phyloP scores from a whole-genome alignment of 2,113 vertebrate species.

The Dromaius novaehollandiae region DNA sequence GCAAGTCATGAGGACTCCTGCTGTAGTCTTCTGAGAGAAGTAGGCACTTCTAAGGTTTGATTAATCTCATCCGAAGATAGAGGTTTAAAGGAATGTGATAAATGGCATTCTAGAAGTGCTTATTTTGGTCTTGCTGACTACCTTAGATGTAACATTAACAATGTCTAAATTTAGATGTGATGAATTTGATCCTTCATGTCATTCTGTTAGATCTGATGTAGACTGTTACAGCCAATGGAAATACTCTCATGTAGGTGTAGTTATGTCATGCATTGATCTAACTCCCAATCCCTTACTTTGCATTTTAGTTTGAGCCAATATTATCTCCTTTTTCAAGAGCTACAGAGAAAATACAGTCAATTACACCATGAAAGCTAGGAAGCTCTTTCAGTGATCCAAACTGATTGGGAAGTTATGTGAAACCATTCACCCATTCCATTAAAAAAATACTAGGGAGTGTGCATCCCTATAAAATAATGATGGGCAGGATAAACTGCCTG shows the following conservation, averaged over 20 bases:
- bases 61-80: slow-evolving; percentile 27
- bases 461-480: slow-evolving; percentile 66
- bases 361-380: slow-evolving; percentile 20
- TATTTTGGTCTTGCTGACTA: not conserved
- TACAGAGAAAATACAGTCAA: slow-evolving; percentile 37
- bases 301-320: slow-evolving; percentile 42
- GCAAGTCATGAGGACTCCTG: not conserved
- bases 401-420: slow-evolving; percentile 60
- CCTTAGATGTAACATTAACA: slow-evolving; percentile 32
- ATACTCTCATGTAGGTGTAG: slow-evolving; percentile 20
- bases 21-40: slow-evolving; percentile 9
- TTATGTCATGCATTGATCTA: slow-evolving; percentile 30
- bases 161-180: not conserved
- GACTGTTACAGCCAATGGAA: slow-evolving; percentile 24
- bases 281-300: not conserved
- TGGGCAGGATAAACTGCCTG: slow-evolving; percentile 65
- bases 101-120: not conserved
- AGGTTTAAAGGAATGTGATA: not conserved
- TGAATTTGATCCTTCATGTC: slow-evolving; percentile 38
- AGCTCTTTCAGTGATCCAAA: slow-evolving; percentile 28
- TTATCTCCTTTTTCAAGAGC: slow-evolving; percentile 41
- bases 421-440: slow-evolving; percentile 52
- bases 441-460: slow-evolving; percentile 21
- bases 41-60: not conserved
- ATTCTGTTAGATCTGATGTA: slow-evolving; percentile 36